Percentiles rank a stretch among this genome's conserved stretches.
phyloP scores from a whole-genome alignment of 2,113 vertebrate genomes.

The Pteruthius melanotis region DNA sequence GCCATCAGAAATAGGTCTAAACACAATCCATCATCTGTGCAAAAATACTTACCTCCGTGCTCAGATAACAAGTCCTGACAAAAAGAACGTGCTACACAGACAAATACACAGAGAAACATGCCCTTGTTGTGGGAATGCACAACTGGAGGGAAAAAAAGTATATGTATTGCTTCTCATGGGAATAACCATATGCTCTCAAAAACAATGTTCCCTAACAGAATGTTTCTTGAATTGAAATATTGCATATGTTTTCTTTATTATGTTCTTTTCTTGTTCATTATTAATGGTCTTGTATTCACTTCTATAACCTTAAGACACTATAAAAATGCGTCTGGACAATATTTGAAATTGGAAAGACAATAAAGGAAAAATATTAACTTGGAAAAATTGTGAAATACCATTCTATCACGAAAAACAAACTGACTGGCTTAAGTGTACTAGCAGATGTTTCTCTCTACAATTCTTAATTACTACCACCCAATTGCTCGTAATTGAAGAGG shows the following conservation, averaged over 20 bases:
- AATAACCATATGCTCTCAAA: slow-evolving; percentile 39
- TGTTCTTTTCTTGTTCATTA: slow-evolving; percentile 55
- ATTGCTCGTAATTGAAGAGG: slow-evolving; percentile 16
- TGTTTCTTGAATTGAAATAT: slow-evolving; percentile 29
- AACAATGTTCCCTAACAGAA: slow-evolving; percentile 13
- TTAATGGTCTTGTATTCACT: slow-evolving; percentile 60
- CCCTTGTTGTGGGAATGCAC: slow-evolving; percentile 5
- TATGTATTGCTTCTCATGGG: slow-evolving; percentile 37
- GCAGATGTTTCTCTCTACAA: slow-evolving; percentile 64
- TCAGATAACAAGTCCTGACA: slow-evolving; percentile 22
- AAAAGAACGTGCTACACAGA: not conserved
- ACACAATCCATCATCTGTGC: not conserved
- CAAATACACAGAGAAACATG: not conserved
- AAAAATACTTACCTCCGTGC: slow-evolving; percentile 13
- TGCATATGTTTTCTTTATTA: slow-evolving; percentile 58
- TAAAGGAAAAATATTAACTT: slow-evolving; percentile 67
- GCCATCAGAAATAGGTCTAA: slow-evolving; percentile 16
- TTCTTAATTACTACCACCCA: slow-evolving; percentile 67
- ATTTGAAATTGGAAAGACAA: slow-evolving; percentile 70
- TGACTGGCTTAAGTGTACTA: slow-evolving; percentile 67
- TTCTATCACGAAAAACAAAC: slow-evolving; percentile 65
- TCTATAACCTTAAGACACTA: slow-evolving; percentile 59
- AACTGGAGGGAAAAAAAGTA: not conserved
- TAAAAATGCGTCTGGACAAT: slow-evolving; percentile 63
- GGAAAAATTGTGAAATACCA: slow-evolving; percentile 69